Evolutionary conservation across 2,113 vertebrate species (phyloP).

Genomic region (Corvus cornix): DNA sequence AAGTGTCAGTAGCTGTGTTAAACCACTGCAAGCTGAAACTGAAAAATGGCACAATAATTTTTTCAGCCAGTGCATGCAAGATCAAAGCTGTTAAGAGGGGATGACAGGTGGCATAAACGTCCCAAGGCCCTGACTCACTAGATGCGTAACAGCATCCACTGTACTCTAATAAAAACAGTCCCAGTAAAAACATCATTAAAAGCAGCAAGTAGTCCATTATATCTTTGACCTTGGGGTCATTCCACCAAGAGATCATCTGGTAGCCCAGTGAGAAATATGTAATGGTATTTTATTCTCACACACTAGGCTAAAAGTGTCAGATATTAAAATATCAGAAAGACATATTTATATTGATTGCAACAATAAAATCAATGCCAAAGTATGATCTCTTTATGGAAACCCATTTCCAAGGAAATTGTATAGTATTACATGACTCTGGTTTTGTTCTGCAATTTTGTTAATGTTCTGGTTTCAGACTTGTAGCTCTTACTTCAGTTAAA

Average conservation of each 20-base stretch:
- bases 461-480: background rate
- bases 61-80: constrained; percentile 49
- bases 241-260: background rate
- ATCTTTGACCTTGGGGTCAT: constrained; percentile 21
- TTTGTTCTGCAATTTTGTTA: background rate
- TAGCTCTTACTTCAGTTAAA: background rate
- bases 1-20: constrained; percentile 59
- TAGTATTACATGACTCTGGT: background rate
- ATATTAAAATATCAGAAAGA: background rate
- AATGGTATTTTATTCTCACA: constrained; percentile 5
- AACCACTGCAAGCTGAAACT: constrained; percentile 58
- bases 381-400: background rate
- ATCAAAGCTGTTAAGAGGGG: constrained; percentile 64
- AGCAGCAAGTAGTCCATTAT: constrained; percentile 16
- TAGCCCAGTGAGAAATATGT: background rate
- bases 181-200: background rate
- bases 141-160: constrained; percentile 13
- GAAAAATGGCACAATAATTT: constrained; percentile 72
- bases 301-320: background rate
- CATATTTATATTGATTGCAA: background rate
- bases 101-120: constrained; percentile 59
- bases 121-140: constrained; percentile 38
- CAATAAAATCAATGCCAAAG: background rate
- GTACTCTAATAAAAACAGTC: constrained; percentile 31
- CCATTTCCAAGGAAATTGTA: background rate